Base-by-base conservation (phyloP, 2,797 vertebrate genomes). In the Gallirallus australis region DNA sequence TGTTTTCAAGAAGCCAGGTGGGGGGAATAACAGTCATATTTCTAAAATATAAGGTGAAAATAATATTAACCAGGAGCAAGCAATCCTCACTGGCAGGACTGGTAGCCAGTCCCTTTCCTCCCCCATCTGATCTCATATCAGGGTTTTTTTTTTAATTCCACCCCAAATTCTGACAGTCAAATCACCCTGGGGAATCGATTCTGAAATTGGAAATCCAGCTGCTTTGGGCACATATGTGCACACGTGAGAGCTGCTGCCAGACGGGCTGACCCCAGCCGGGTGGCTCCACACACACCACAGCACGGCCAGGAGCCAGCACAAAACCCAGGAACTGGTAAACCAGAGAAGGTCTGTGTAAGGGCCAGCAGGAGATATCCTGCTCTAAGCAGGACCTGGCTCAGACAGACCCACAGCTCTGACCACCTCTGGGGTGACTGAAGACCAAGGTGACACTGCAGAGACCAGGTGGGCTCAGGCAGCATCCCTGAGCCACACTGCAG, bases 281-380 rank as follows among this genome's bases (percentile, higher is more conserved):
- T 23, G 47, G 2, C 12, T 50, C 73, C 18, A 52, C 37, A 53
- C 27, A 25, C 15, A 2, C 2, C 24, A 30, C 48, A 35, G 25
- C 11, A 8, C 5, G 8, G 16, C 6, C 61, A 12, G 45, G 1
- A 7, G 2, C 0, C 7, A 0, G 50, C 64, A 16, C 1, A 1
- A 2, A 33, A 35, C 72, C 47, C 13, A 2, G 73, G 39, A 35
- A 15, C 30, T 20, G 4, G 15, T 40, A 21, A 9, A 30, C 16
- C n/a, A 7, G 6, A 10, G 24, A 2, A 6, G 20, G 3, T 33
- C 37, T 53, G 12, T 25, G 9, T 4, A 11, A 30, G 13, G 50
- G 27, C 2, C 10, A 2, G 7, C 0, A 11, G 65, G 45, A 35
- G 27, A 27, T 0, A 24, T 8, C 31, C n/a, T 28, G 11, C 10